Conservation (phyloP, 2,113 vertebrate genomes). For the Formicarius rufipectus region DNA sequence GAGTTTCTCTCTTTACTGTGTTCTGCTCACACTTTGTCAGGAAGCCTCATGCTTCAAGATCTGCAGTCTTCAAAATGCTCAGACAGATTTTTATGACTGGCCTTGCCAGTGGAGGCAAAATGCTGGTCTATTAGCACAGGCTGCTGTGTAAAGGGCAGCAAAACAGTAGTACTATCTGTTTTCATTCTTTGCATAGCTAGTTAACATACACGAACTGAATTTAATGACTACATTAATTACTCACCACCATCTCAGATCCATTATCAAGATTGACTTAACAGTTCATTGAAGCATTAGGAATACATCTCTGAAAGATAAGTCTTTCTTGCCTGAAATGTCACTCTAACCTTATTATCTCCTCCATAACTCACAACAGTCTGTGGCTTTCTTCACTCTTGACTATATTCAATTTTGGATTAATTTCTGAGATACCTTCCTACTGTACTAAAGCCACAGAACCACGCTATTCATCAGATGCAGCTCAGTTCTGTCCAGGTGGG, state of each 20-base stretch:
- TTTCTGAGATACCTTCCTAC: not conserved
- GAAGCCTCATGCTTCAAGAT: not conserved
- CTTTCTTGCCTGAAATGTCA: not conserved
- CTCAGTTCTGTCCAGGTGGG: not conserved
- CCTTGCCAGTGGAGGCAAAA: not conserved
- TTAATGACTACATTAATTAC: not conserved
- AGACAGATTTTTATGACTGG: not conserved
- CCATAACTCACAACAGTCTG: not conserved
- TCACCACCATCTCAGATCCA: not conserved
- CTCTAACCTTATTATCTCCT: not conserved
- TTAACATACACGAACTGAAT: not conserved
- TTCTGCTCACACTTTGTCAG: not conserved
- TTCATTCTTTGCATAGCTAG: not conserved
- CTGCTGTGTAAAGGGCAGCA: not conserved
- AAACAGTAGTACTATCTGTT: not conserved
- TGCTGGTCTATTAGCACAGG: not conserved
- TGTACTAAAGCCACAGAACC: not conserved
- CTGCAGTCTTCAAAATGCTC: not conserved
- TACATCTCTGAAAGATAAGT: not conserved
- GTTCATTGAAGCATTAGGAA: not conserved
- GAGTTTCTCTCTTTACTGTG: not conserved
- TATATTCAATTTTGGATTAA: not conserved
- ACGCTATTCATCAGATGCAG: not conserved
- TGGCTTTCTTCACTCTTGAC: not conserved
- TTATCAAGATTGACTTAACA: not conserved